Conservation (phyloP, 1,140 invertebrate genomes). For the Caenorhabditis latens region DNA sequence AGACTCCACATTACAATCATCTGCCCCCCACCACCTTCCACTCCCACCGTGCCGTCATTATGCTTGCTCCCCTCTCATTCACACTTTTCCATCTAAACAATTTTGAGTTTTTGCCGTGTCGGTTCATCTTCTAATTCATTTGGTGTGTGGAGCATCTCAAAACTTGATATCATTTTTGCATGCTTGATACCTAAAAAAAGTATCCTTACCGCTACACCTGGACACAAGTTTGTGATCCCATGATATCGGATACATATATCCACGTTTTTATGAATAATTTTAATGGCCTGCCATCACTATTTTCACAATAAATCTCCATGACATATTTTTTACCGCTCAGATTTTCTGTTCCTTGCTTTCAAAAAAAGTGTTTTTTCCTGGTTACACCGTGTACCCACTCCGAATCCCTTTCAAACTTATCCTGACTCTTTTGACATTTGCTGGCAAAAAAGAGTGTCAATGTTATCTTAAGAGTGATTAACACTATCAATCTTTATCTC, state of each 20-base stretch:
- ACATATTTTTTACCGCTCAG: background rate
- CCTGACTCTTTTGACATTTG: constrained; percentile 33
- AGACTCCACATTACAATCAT: constrained; percentile 54
- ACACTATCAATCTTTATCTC: constrained; percentile 48
- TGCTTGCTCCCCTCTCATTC: background rate
- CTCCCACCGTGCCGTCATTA: constrained; percentile 34
- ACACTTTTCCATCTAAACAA: constrained; percentile 46
- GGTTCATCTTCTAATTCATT: background rate
- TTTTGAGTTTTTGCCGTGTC: background rate
- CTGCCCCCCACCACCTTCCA: background rate
- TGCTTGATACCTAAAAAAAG: no score
- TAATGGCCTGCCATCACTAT: no score
- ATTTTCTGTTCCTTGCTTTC: background rate
- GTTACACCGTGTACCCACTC: constrained; percentile 1
- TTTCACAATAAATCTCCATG: no score
- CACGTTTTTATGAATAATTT: no score
- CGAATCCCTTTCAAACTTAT: background rate
- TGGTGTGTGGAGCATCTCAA: no score
- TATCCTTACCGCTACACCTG: no score
- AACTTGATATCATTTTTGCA: no score
- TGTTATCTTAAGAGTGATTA: constrained; percentile 55
- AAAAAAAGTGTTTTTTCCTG: background rate
- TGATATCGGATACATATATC: no score
- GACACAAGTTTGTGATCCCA: no score
- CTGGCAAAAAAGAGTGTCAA: constrained; percentile 35